Evolutionary conservation across 2,113 vertebrate species (phyloP), one percentile per base, ranked within the genome.

Genomic region (Xerus inauris): DNA sequence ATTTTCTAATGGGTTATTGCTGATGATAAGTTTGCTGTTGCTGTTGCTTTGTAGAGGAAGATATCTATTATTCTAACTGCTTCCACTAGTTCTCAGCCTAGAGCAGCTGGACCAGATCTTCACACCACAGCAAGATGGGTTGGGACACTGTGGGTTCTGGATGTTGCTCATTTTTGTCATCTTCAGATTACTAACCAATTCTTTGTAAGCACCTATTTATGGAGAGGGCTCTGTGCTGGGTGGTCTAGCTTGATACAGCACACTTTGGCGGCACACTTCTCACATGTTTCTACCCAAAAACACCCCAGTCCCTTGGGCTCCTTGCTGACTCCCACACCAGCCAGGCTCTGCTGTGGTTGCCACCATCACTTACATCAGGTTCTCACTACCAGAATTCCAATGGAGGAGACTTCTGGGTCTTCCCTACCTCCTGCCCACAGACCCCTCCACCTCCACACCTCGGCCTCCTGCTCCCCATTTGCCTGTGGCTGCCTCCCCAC

Each of bases 11-110:
- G 51, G 67, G 30, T 72, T 26, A 24, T 32, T 51, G 71, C 51
- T 54, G 75, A 77, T 9, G 40, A 26, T 2, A 2, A 32, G 22
- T 72, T 8, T 62, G 69, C 22, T 35, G 67, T 12, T 11, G 35
- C 16, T 3, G 0, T 3, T 4, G n/a, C 24, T 4, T 8, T 12
- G 38, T 0, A 16, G 2, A 12, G 8, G 11, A n/a, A 12, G 47
- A 19, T 49, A 26, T 26, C 79, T 67, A 67, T 30, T 90, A n/a
- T 87, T 79, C 65, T 6, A 51, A 32, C 35, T 35, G 24, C 12
- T 45, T 28, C 64, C 47, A 5, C n/a, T 28, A 1, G 5, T 51
- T 73, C 54, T 90, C 76, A 0, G 0, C 54, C 40, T 26, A 3
- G 0, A 57, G 49, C 59, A n/a, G 69, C 65, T 24, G 14, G 51